These are phyloP conservation scores for Spilogale gracilis DNA, from an alignment of 2,113 vertebrate species.

Conservation along the genomic window DNA sequence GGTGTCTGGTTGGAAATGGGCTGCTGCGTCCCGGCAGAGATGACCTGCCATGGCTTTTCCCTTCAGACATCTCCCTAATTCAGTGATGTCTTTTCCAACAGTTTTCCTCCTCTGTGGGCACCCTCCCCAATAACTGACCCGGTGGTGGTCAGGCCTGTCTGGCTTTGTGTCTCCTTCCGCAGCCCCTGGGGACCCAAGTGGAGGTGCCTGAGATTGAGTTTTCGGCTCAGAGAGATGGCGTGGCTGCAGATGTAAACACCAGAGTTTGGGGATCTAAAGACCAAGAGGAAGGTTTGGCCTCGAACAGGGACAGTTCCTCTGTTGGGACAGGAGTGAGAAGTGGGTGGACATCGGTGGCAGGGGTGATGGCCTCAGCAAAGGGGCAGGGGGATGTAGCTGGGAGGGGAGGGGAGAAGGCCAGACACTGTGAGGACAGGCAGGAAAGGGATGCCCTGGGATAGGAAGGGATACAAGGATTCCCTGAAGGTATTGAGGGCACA, in stretches of 20 bases:
- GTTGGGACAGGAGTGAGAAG: not conserved
- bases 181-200: not conserved
- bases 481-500: not conserved
- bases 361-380: not conserved
- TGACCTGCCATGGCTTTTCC: not conserved
- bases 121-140: not conserved
- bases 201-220: not conserved
- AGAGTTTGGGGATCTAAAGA: not conserved
- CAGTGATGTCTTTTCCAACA: not conserved
- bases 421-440: too few relatives aligned
- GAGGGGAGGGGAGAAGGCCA: not conserved
- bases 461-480: not conserved
- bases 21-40: not conserved
- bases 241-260: not conserved
- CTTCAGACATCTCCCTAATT: not conserved
- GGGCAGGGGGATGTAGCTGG: not conserved
- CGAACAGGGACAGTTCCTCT: not conserved
- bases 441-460: too few relatives aligned
- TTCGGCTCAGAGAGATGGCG: not conserved
- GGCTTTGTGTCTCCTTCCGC: not conserved
- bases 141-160: not conserved
- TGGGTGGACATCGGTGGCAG: not conserved
- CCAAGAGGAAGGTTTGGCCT: not conserved
- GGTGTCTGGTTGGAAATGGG: not conserved
- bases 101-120: not conserved